Evolutionary conservation across 2,797 vertebrate species (phyloP), one percentile per base, ranked within the genome.

Genomic region (Pseudochaenichthys georgianus): DNA sequence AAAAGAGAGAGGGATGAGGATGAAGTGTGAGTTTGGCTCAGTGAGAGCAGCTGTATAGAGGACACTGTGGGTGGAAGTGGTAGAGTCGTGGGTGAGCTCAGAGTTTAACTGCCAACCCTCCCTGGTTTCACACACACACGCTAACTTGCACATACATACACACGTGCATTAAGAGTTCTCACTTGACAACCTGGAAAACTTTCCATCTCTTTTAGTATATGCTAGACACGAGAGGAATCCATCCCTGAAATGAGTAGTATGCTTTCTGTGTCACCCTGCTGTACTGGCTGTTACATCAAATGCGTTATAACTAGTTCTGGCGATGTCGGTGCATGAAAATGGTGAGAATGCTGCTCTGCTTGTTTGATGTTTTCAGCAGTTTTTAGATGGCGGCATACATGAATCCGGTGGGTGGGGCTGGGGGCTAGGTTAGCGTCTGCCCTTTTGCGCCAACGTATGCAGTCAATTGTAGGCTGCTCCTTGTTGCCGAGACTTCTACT

Each of bases 21-120:
- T 83, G 88, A 94, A 93, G 94, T 94, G 95, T 90, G 94, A 96
- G 93, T 91, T 91, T 94, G 93, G 91, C 94, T 94, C 93, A 94
- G 93, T 90, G 93, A 95, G 95, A 95, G 94, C 95, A 95, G 94
- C 93, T 95, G 95, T 94, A 94, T 91, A 93, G 94, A 94, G 94
- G 92, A 95, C 94, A 95, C 90, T 88, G 95, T 96, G 95, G 95
- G 95, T 94, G 95, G 94, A 95, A 92, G 95, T 95, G 94, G 92
- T 94, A 94, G 93, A 94, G 93, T 92, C 90, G 94, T 95, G 94
- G 94, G 95, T 93, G 93, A 94, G 92, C 91, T 90, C 89, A 91
- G 93, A 93, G 91, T 93, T 93, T 89, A 92, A 92, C 92, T 94
- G 94, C 93, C 94, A 95, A 91, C 92, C 91, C 89, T 90, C 85